Base-by-base conservation (phyloP, 2,113 vertebrate genomes). In the Sterrhoptilus dennistouni region DNA sequence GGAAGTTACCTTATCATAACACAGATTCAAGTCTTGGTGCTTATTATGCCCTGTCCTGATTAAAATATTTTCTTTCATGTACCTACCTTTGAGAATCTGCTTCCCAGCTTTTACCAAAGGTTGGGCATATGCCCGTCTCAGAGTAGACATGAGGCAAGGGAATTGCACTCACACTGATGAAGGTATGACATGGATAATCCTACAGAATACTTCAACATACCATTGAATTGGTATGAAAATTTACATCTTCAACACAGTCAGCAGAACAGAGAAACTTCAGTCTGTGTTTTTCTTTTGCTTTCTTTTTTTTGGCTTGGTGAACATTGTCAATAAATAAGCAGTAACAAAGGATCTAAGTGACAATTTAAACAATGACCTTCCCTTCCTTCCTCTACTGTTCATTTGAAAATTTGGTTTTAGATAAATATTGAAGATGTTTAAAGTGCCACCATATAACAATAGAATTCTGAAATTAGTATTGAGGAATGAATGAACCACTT, bases 111-210 rank as follows among this genome's bases (percentile, higher is more conserved):
- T 72, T 65, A 18, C 27, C 8, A 27, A 18, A 9, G 23, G 6
- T 1, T 78, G 12, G 11, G 6, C 5, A 23, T 25, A 12, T 11
- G 23, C 6, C 18, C 35, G 6, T 71, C 28, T 76, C 45, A 29
- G 18, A 83, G 21, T 15, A 68, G 25, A 21, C 28, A n/a, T 1
- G 1, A 6, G 18, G 8, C 4, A 5, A 5, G 11, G 23, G 17
- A 85, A 38, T 44, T 54, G 11, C 6, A 45, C 16, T 65, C 36
- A 35, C 23, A 23, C 9, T 44, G 21, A 70, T 29, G 42, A 59
- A 79, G 6, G 22, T 8, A 45, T 4, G 3, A 69, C 44, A 56
- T 6, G 6, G 5, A 20, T 15, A 38, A 25, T 4, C 53, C 25
- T 35, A 29, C 24, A 49, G 9, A 6, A 28, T 14, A 42, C 3